Percentiles rank a stretch among this genome's conserved stretches.
phyloP scores from a whole-genome alignment of 2,797 vertebrate genomes.

The Etheostoma nigrum region DNA sequence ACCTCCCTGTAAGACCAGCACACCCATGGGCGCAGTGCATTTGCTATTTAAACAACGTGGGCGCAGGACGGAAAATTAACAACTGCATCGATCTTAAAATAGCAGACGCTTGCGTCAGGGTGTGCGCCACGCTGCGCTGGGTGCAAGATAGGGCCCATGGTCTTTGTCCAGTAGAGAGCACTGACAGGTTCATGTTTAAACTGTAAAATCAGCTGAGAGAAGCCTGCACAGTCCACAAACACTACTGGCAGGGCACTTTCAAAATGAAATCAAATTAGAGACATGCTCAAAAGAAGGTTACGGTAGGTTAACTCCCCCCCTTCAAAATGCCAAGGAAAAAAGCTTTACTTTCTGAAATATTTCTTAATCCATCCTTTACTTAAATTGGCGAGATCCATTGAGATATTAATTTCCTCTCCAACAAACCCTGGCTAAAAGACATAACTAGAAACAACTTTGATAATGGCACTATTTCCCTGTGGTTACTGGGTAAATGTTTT shows the following conservation, averaged over 20 bases:
- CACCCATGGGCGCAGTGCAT: too few relatives aligned
- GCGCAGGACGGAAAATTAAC: too few relatives aligned
- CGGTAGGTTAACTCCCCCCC: background rate
- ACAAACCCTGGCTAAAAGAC: background rate
- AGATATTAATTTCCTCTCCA: background rate
- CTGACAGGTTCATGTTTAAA: background rate
- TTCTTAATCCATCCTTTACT: background rate
- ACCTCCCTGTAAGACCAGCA: too few relatives aligned
- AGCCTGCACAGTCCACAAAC: background rate
- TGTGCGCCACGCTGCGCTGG: too few relatives aligned
- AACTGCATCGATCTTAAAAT: too few relatives aligned
- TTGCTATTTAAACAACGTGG: too few relatives aligned
- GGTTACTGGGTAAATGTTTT: conserved; percentile 3
- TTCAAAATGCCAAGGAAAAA: background rate
- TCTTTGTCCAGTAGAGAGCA: background rate
- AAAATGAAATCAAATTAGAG: conserved; percentile 6
- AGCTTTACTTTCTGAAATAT: conserved; percentile 21
- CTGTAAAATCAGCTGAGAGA: background rate
- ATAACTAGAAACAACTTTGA: background rate
- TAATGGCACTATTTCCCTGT: conserved; percentile 10
- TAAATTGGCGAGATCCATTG: conserved; percentile 7
- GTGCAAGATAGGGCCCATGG: background rate
- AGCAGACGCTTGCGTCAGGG: too few relatives aligned
- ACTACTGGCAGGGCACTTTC: background rate
- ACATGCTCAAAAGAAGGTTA: conserved; percentile 3